phyloP scores from a whole-genome alignment of 2,113 vertebrate genomes.

The Macroglossus sobrinus region DNA sequence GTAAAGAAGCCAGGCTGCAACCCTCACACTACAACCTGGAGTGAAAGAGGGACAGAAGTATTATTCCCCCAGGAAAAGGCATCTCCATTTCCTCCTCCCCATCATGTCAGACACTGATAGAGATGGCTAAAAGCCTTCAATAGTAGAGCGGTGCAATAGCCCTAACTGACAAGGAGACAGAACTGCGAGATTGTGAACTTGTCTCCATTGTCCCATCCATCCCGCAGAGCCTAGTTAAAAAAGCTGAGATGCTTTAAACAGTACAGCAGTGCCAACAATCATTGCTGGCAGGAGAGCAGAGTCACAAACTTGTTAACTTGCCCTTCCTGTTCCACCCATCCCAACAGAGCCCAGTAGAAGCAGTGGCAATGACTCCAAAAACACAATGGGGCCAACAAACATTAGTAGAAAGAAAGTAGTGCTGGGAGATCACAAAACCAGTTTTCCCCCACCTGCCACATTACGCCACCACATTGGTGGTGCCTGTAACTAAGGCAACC shows the following conservation, averaged over 20 bases:
- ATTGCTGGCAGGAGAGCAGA: background rate
- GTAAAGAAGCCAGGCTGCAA: too few species aligned
- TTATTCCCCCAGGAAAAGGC: background rate
- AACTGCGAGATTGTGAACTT: background rate
- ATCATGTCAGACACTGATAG: background rate
- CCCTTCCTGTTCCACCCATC: background rate
- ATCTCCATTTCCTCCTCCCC: background rate
- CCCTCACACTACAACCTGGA: background rate
- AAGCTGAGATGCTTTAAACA: background rate
- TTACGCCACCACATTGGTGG: background rate
- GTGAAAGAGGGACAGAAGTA: background rate
- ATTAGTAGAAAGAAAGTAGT: background rate
- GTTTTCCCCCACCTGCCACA: background rate
- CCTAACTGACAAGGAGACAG: background rate
- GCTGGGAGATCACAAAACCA: background rate
- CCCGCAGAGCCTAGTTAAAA: background rate
- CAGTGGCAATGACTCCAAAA: background rate
- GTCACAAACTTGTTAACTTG: background rate
- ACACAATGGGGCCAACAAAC: background rate
- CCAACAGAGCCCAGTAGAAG: background rate
- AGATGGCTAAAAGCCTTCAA: background rate
- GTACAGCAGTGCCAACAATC: background rate
- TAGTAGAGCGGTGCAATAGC: background rate
- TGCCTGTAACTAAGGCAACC: background rate
- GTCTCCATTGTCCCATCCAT: background rate